Evolutionary conservation across 2,113 vertebrate genomes (phyloP).

Genomic region (Tursiops truncatus): DNA sequence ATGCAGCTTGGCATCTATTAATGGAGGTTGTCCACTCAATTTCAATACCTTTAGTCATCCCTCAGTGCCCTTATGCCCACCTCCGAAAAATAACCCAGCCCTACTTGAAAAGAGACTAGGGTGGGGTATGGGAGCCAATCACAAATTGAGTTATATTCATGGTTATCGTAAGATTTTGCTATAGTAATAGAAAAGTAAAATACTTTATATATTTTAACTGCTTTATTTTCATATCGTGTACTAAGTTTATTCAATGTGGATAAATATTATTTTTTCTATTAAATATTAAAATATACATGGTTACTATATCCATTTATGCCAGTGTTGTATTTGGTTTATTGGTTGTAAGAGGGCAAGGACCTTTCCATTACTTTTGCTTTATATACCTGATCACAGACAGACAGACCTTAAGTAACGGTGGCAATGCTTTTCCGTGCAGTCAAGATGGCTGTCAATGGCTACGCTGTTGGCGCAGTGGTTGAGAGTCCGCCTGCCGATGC

Average conservation of each 20-base stretch:
- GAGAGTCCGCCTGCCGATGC: too few species aligned
- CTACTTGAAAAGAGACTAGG: not conserved
- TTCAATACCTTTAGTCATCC: not conserved
- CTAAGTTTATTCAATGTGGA: not conserved
- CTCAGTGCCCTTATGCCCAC: not conserved
- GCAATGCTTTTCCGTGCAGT: not conserved
- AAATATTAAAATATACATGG: not conserved
- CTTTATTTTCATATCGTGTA: not conserved
- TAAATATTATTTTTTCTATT: not conserved
- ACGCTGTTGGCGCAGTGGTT: too few species aligned
- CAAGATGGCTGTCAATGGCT: not conserved
- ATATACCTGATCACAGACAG: not conserved
- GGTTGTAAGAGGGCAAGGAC: not conserved
- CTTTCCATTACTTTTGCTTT: constrained; percentile 35
- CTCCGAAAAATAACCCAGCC: not conserved
- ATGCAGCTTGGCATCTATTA: not conserved
- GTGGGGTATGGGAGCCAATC: not conserved
- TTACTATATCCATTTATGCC: not conserved
- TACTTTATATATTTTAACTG: not conserved
- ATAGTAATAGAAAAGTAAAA: not conserved
- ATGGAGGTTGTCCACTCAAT: not conserved
- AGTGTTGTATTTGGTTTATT: constrained; percentile 6
- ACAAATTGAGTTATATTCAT: not conserved
- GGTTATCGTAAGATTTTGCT: not conserved
- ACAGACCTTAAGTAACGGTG: not conserved